These are phyloP conservation scores for Spatulosminthurus flaviceps DNA, from an alignment of 2,888 invertebrate species.

Conservation along the genomic window DNA sequence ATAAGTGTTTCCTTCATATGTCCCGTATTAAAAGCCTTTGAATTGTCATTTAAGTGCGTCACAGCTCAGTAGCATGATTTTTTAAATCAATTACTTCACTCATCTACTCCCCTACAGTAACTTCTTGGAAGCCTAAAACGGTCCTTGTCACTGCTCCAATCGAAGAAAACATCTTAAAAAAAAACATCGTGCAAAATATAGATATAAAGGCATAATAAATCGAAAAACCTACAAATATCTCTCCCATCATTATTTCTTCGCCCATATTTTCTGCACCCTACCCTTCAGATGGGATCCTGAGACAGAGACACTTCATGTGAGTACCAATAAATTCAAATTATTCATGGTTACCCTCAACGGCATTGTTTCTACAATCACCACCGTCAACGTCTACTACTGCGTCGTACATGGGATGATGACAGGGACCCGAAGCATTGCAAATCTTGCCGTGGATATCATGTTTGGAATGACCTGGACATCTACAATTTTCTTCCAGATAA, in stretches of 20 bases:
- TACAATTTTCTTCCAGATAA: neutral
- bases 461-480: neutral
- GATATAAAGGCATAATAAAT: no score
- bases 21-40: no score
- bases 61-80: no score
- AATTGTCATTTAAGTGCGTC: no score
- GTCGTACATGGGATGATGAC: neutral
- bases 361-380: neutral
- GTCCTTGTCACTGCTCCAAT: no score
- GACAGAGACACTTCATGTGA: neutral
- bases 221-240: conserved; percentile 37
- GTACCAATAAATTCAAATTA: neutral
- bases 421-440: neutral
- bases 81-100: no score
- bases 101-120: no score
- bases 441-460: conserved; percentile 27
- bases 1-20: no score
- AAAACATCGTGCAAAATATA: no score
- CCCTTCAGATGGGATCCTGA: conserved; percentile 25
- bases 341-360: neutral
- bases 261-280: neutral
- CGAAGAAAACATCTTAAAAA: no score
- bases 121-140: no score
- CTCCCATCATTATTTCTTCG: conserved; percentile 10
- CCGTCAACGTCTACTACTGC: neutral